phyloP scores from a whole-genome alignment of 2,888 invertebrate genomes.

The Microplitis deprimator region DNA sequence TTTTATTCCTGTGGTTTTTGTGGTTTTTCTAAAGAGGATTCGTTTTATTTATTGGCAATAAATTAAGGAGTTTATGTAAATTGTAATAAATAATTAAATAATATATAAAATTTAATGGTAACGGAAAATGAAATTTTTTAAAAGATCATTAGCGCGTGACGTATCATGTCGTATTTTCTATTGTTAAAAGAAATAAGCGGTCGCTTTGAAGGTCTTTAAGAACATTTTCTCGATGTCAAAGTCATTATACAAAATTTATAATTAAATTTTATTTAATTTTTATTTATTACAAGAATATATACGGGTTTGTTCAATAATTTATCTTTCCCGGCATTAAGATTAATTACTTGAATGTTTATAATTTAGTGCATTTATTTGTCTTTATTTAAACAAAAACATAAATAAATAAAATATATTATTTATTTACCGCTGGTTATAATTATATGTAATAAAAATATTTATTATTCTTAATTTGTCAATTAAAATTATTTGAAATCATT shows the following conservation, averaged over 20 bases:
- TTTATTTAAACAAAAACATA: too few relatives aligned
- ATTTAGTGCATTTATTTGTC: too few relatives aligned
- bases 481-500: too few relatives aligned
- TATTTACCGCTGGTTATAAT: too few relatives aligned
- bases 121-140: constrained; percentile 20
- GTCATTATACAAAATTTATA: background rate
- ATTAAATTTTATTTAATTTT: background rate
- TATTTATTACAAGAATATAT: background rate
- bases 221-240: constrained; percentile 5
- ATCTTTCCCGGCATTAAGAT: background rate
- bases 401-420: too few relatives aligned
- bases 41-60: background rate
- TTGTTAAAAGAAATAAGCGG: background rate
- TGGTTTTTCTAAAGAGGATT: background rate
- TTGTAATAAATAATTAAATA: background rate
- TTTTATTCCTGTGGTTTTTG: background rate
- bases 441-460: too few relatives aligned
- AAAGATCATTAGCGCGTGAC: constrained; percentile 34
- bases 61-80: background rate
- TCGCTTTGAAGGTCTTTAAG: background rate
- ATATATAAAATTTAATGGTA: background rate
- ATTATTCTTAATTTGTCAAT: too few relatives aligned
- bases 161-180: constrained; percentile 24
- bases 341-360: background rate
- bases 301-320: background rate